Evolutionary conservation across 2,113 vertebrate species (phyloP), one percentile per base, ranked within the genome.

Genomic region (Vidua chalybeata): DNA sequence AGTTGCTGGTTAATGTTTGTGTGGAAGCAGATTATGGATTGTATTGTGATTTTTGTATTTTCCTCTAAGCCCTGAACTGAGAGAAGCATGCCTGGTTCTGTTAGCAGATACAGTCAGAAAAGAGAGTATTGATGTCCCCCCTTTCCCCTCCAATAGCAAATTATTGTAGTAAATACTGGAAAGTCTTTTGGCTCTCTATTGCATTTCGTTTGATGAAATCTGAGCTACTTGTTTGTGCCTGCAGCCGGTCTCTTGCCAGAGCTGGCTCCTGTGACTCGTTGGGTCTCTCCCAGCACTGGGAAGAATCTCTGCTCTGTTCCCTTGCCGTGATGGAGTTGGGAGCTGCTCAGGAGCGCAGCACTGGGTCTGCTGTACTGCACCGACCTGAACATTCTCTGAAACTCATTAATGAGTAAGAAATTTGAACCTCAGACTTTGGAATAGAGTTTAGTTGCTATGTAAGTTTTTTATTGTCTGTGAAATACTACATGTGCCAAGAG

Each of bases 261-360:
- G 2, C 51, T 48, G 56, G 33, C 75, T 91, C 71, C 79, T 0
- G 2, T 89, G 91, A 76, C 87, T 87, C 68, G 48, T 33, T 1
- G 52, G 59, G 24, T 31, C 28, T 82, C 26, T 83, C n/a, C 54
- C 0, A 0, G 7, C 0, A 1, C 51, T 8, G 9, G 1, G 4
- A 87, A 87, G 93, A 85, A 79, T 87, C 93, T 92, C 56, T 2
- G 58, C 84, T 92, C 79, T 91, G 74, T 95, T 92, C 77, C 80
- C 66, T 52, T 11, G 55, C 52, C 8, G 19, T 3, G 51, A 3
- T 41, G 0, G 17, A 64, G 46, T 0, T 33, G 30, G 64, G 89
- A 66, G 85, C 49, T 79, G 71, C 78, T 4, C 1, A 9, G 74
- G 41, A 80, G 67, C 0, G 1, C 58, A n/a, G 66, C 58, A 7